These are phyloP conservation scores for Melieria crassipennis DNA, from an alignment of 2,888 invertebrate species.

Conservation along the genomic window DNA sequence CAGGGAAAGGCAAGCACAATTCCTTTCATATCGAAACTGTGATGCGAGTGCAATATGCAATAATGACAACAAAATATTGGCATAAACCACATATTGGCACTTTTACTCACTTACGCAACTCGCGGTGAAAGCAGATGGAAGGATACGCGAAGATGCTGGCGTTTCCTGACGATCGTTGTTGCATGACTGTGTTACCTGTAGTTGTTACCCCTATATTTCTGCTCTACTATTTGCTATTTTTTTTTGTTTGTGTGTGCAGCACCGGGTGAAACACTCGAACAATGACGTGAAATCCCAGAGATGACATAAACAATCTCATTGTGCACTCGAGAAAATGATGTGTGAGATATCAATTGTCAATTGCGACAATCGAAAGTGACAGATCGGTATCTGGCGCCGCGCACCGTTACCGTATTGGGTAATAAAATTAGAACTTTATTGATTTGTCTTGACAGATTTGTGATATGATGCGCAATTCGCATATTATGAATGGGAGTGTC, in stretches of 20 bases:
- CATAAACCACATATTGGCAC: too few relatives aligned
- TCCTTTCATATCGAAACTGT: too few relatives aligned
- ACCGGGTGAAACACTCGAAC: slow-evolving; percentile 9
- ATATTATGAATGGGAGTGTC: slow-evolving; percentile 45
- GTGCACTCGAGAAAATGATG: slow-evolving; percentile 51
- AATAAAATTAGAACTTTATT: slow-evolving; percentile 63
- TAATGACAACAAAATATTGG: too few relatives aligned
- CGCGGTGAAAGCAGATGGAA: too few relatives aligned
- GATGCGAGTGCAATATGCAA: too few relatives aligned
- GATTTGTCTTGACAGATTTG: slow-evolving; percentile 61
- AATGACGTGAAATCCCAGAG: slow-evolving; percentile 43
- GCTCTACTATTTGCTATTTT: slow-evolving; percentile 10
- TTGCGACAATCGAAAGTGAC: slow-evolving; percentile 57
- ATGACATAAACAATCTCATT: slow-evolving; percentile 61
- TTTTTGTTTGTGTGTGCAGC: neutral
- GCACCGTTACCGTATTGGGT: slow-evolving; percentile 42
- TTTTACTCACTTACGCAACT: too few relatives aligned
- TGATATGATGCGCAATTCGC: slow-evolving; percentile 33
- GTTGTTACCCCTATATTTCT: neutral
- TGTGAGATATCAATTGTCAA: slow-evolving; percentile 54
- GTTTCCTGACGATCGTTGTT: too few relatives aligned
- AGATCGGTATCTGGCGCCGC: slow-evolving; percentile 47
- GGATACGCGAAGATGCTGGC: too few relatives aligned
- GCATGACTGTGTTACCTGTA: too few relatives aligned
- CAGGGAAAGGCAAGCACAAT: too few relatives aligned